These are phyloP conservation scores for Margarornis squamiger DNA, from an alignment of 2,797 vertebrate genomes.

Conservation along the genomic window DNA sequence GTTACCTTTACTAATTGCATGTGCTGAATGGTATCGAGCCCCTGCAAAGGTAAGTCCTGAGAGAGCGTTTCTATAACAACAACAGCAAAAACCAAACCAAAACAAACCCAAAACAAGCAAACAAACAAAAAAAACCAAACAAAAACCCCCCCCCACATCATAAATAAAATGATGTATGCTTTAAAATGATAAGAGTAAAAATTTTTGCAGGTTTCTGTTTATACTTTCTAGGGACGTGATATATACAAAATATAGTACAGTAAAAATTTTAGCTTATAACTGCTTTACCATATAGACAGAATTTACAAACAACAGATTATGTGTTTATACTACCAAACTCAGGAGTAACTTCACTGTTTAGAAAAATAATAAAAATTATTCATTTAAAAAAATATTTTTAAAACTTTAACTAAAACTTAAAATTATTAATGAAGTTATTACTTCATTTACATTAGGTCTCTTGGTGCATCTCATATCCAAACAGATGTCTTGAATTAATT, in stretches of 20 bases:
- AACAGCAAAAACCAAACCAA: neutral
- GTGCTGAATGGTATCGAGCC: neutral
- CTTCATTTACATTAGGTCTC: slow-evolving; percentile 28
- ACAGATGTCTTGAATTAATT: neutral
- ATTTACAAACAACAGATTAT: neutral
- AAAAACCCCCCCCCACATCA: neutral
- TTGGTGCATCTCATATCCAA: neutral
- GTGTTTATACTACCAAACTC: neutral
- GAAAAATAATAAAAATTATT: neutral
- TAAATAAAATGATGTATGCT: neutral
- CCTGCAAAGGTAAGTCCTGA: neutral
- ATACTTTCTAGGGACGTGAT: neutral
- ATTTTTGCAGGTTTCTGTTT: neutral
- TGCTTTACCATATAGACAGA: neutral
- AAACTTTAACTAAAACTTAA: neutral
- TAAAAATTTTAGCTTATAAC: neutral
- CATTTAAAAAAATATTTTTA: neutral
- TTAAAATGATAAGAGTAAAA: neutral
- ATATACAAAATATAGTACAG: neutral
- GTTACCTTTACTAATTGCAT: neutral
- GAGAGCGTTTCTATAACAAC: neutral
- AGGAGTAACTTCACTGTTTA: neutral
- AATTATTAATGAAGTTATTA: neutral
- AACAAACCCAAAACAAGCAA: neutral
- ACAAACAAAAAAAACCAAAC: no score